phyloP scores from a whole-genome alignment of 2,113 vertebrate species.

The Heterochromis multidens region DNA sequence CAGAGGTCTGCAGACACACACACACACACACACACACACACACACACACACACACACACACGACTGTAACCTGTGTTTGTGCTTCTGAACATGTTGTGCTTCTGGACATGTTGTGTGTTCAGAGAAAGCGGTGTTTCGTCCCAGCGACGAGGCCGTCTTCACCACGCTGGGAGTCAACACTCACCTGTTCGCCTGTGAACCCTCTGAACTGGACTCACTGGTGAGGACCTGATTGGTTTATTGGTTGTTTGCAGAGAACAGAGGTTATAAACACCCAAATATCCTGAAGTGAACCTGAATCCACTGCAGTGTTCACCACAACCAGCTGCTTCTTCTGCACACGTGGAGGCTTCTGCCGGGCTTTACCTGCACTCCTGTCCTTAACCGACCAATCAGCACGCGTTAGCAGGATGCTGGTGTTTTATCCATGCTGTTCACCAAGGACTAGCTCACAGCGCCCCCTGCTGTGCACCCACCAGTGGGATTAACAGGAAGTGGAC shows the following conservation, averaged over 20 bases:
- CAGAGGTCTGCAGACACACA: conserved; percentile 67
- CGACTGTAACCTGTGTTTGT: too few relatives aligned
- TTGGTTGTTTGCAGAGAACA: not conserved
- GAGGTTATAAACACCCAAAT: not conserved
- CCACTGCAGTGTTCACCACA: not conserved
- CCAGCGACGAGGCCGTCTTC: conserved; percentile 94
- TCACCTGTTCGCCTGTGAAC: conserved; percentile 92
- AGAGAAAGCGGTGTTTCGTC: conserved; percentile 93
- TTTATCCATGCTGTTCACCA: too few relatives aligned
- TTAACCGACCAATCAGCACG: not conserved
- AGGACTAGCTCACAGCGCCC: too few relatives aligned
- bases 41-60: fast-evolving
- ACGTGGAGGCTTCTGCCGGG: not conserved
- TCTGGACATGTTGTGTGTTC: not conserved
- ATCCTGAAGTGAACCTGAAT: not conserved
- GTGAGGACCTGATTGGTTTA: conserved; percentile 68
- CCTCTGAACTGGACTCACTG: conserved; percentile 84
- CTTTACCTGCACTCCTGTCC: not conserved
- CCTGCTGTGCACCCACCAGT: too few relatives aligned
- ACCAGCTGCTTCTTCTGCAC: not conserved
- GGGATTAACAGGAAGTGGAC: too few relatives aligned
- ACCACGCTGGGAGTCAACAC: conserved; percentile 97
- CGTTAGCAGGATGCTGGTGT: not conserved
- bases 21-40: fast-evolving
- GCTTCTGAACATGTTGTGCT: too few relatives aligned